A percentile compares a stretch with the other conserved stretches of the same genome.
Evolutionary conservation across 2,113 vertebrate species (phyloP).

Genomic region (Pica pica): DNA sequence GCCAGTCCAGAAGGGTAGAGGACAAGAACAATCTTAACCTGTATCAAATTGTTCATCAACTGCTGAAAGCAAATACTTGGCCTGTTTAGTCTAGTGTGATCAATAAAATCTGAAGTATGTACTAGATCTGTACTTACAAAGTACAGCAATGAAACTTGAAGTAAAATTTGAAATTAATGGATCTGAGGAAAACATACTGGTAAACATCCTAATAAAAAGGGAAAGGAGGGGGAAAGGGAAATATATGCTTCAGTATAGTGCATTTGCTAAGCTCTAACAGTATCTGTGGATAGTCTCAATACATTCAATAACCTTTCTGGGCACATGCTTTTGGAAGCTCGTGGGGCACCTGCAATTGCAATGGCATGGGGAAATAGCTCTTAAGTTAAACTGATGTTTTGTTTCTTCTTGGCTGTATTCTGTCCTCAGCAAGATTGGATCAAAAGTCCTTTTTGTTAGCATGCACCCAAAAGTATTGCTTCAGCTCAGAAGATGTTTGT

Average conservation of each 20-base stretch:
- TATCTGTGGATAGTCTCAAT: background rate
- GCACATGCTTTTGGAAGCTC: background rate
- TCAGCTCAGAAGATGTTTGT: background rate
- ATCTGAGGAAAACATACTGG: background rate
- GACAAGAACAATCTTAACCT: background rate
- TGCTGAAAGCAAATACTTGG: background rate
- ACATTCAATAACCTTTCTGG: background rate
- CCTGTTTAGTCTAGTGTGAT: background rate
- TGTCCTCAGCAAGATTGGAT: background rate
- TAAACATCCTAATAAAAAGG: background rate
- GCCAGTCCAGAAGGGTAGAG: background rate
- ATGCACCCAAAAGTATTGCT: background rate
- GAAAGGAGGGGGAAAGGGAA: background rate
- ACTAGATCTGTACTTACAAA: background rate
- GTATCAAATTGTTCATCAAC: background rate
- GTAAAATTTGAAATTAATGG: background rate
- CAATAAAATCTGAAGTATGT: background rate
- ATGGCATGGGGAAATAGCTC: background rate
- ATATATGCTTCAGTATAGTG: background rate
- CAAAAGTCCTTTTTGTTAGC: background rate
- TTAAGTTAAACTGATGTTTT: background rate
- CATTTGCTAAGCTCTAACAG: background rate
- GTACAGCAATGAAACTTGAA: background rate
- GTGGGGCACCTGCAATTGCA: background rate
- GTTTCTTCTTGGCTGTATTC: background rate